A percentile compares a stretch with the other conserved stretches of the same genome.
These are phyloP conservation scores for Heloderma charlesbogerti DNA, from an alignment of 2,113 vertebrate genomes.

Conservation along the genomic window DNA sequence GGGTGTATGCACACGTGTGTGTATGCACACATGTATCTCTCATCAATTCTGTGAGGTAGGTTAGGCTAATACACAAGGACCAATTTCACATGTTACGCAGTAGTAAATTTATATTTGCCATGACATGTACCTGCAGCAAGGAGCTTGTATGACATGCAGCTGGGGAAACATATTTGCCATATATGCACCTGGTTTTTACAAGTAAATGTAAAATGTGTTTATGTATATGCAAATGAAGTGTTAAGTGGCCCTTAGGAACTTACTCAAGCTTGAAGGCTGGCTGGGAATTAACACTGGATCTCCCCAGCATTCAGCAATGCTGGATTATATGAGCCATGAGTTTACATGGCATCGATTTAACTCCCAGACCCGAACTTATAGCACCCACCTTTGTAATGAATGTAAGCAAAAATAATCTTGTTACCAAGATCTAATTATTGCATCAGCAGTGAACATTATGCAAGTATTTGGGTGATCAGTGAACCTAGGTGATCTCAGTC, in stretches of 20 bases:
- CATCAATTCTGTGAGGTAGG: no score
- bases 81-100: neutral
- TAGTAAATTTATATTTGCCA: neutral
- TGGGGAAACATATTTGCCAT: neutral
- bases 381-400: neutral
- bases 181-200: neutral
- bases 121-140: neutral
- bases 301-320: neutral
- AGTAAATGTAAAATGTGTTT: neutral
- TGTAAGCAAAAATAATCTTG: neutral
- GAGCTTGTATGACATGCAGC: neutral
- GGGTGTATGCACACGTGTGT: no score
- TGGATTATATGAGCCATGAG: neutral
- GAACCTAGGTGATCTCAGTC: neutral
- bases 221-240: neutral
- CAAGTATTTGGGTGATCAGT: neutral
- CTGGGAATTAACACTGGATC: neutral
- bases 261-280: neutral
- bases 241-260: neutral
- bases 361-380: neutral
- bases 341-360: neutral
- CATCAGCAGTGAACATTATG: neutral
- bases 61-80: no score
- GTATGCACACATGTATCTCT: no score
- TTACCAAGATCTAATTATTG: neutral